A percentile compares a stretch with the other conserved stretches of the same genome.
Evolutionary conservation across 2,888 invertebrate species (phyloP).

Genomic region (Drosophila stalkeri): DNA sequence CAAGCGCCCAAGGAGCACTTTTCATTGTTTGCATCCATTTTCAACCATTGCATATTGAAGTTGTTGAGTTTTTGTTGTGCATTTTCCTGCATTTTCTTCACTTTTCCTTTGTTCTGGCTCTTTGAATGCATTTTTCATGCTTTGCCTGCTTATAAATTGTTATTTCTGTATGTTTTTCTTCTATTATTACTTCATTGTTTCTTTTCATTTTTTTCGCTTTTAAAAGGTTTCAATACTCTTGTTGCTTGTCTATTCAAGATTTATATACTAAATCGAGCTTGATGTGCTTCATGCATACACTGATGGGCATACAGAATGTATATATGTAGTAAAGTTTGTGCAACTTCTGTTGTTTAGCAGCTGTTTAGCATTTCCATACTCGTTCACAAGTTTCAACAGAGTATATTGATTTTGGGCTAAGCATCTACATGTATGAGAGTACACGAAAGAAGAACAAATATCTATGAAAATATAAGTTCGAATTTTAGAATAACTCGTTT

Average conservation of each 20-base stretch:
- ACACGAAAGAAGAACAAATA: background rate
- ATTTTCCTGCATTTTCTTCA: conserved; percentile 6
- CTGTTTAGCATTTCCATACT: background rate
- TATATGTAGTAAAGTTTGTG: background rate
- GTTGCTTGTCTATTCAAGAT: background rate
- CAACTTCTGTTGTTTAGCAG: background rate
- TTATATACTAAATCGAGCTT: background rate
- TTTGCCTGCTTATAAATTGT: conserved; percentile 26
- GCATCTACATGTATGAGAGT: background rate
- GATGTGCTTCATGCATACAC: background rate
- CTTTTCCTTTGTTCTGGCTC: conserved; percentile 29
- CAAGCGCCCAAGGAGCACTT: conserved; percentile 28
- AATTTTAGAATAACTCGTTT: background rate
- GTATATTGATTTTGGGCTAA: background rate
- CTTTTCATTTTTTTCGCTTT: background rate
- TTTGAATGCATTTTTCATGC: conserved; percentile 57
- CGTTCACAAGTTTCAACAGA: background rate
- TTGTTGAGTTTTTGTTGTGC: conserved; percentile 16
- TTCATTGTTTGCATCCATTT: conserved; percentile 33
- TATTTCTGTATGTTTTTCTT: conserved; percentile 7
- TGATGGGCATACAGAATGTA: background rate
- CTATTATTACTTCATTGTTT: background rate
- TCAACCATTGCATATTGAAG: conserved; percentile 25
- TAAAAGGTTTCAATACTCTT: conserved; percentile 4
- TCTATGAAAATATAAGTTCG: background rate